A percentile compares a stretch with the other conserved stretches of the same genome.
Evolutionary conservation across 1,140 invertebrate species (phyloP).

Genomic region (Papilio aristodemus): DNA sequence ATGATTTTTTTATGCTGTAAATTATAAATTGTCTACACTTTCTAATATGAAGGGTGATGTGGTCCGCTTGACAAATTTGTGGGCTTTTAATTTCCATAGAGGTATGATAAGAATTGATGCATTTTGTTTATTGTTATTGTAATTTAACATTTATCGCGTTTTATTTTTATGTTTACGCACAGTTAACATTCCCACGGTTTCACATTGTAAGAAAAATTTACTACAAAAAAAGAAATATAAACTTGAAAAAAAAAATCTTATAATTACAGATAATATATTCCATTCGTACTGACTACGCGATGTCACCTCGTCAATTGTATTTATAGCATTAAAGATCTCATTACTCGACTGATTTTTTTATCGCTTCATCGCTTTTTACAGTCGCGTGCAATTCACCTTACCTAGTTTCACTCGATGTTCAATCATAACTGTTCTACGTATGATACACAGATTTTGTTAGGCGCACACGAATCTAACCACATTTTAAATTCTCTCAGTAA

Average conservation of each 20-base stretch:
- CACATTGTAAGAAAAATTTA: background rate
- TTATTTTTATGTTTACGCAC: background rate
- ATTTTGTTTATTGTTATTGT: background rate
- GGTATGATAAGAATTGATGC: too few species aligned
- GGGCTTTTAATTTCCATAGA: too few species aligned
- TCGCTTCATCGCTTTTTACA: background rate
- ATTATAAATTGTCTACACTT: too few species aligned
- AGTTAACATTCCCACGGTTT: background rate
- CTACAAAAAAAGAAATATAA: background rate
- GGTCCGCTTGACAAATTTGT: too few species aligned
- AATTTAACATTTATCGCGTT: background rate
- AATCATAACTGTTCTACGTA: background rate
- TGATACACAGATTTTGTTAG: slow-evolving; percentile 7
- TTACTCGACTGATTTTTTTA: slow-evolving; percentile 8
- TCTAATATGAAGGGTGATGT: too few species aligned
- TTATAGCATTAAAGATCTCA: slow-evolving; percentile 5
- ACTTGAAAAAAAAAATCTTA: background rate
- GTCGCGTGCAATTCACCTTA: slow-evolving; percentile 10
- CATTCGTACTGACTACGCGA: background rate
- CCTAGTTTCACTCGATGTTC: slow-evolving; percentile 10
- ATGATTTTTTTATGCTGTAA: too few species aligned
- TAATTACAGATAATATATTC: background rate
- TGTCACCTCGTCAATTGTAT: slow-evolving; percentile 9
- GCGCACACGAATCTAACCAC: background rate
- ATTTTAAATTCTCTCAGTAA: background rate